phyloP scores from a whole-genome alignment of 2,113 vertebrate species.

The Etheostoma spectabile region DNA sequence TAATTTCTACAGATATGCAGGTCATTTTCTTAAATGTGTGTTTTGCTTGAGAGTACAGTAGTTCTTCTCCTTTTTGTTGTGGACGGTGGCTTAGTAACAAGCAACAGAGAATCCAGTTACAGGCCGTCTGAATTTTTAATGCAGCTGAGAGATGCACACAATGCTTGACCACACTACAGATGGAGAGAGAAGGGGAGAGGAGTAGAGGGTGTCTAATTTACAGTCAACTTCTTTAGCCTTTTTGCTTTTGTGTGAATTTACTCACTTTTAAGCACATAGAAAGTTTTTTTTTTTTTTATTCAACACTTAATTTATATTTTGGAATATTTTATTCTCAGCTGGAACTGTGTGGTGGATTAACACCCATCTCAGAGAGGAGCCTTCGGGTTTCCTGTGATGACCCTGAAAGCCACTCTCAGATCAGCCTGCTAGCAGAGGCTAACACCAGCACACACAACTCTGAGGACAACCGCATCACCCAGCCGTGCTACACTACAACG shows the following conservation, averaged over 20 bases:
- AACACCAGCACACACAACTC: conserved; percentile 30
- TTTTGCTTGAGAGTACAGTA: conserved; percentile 38
- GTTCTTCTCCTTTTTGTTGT: conserved; percentile 75
- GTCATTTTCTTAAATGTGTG: conserved; percentile 20
- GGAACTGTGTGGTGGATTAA: conserved; percentile 77
- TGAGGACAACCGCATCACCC: conserved; percentile 59
- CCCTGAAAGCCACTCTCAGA: conserved; percentile 68
- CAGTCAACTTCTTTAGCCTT: conserved; percentile 56
- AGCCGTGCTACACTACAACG: conserved; percentile 41
- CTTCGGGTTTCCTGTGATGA: conserved; percentile 67
- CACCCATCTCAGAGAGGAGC: conserved; percentile 77
- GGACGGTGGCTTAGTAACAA: conserved; percentile 80
- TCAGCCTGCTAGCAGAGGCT: conserved; percentile 73
- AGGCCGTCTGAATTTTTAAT: conserved; percentile 84
- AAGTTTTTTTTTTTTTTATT: background rate
- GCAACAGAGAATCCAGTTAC: conserved; percentile 81
- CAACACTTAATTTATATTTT: background rate
- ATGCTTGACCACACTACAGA: conserved; percentile 77
- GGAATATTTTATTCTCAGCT: conserved; percentile 58
- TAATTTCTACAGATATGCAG: conserved; percentile 5
- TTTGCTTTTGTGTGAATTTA: conserved; percentile 43
- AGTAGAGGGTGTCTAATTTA: conserved; percentile 73
- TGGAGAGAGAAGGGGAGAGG: conserved; percentile 60
- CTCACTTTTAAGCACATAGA: background rate
- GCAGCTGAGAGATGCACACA: conserved; percentile 79